These are phyloP conservation scores for Collichthys lucidus DNA, from an alignment of 2,113 vertebrate genomes.

Conservation along the genomic window DNA sequence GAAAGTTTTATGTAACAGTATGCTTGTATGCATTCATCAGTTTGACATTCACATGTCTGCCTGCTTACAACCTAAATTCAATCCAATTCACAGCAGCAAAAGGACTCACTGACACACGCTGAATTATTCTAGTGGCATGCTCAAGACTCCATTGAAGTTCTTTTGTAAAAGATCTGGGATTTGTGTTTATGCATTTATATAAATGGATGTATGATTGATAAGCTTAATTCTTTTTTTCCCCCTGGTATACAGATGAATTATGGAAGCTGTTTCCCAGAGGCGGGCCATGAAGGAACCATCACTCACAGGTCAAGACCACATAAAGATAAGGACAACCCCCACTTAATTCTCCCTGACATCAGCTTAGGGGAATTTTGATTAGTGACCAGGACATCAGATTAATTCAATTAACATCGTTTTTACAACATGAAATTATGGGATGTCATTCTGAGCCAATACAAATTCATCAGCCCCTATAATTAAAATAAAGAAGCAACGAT, in stretches of 20 bases:
- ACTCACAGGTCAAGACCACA: conserved; percentile 43
- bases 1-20: too few relatives aligned
- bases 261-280: conserved; percentile 25
- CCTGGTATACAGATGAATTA: background rate
- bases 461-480: conserved; percentile 29
- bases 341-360: conserved; percentile 50
- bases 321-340: conserved; percentile 47
- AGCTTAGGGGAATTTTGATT: conserved; percentile 44
- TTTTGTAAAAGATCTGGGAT: background rate
- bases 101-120: background rate
- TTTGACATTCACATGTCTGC: background rate
- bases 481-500: conserved; percentile 4
- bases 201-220: background rate
- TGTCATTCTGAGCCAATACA: conserved; percentile 67
- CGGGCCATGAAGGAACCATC: conserved; percentile 53
- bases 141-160: background rate
- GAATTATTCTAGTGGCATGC: background rate
- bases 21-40: too few relatives aligned
- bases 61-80: background rate
- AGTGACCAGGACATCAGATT: conserved; percentile 53
- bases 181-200: background rate
- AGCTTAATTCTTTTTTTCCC: background rate
- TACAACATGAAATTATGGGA: conserved; percentile 76
- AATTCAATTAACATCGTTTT: conserved; percentile 46
- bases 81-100: background rate